These are phyloP conservation scores for Ischnura elegans DNA, from an alignment of 2,888 invertebrate species.

Conservation along the genomic window DNA sequence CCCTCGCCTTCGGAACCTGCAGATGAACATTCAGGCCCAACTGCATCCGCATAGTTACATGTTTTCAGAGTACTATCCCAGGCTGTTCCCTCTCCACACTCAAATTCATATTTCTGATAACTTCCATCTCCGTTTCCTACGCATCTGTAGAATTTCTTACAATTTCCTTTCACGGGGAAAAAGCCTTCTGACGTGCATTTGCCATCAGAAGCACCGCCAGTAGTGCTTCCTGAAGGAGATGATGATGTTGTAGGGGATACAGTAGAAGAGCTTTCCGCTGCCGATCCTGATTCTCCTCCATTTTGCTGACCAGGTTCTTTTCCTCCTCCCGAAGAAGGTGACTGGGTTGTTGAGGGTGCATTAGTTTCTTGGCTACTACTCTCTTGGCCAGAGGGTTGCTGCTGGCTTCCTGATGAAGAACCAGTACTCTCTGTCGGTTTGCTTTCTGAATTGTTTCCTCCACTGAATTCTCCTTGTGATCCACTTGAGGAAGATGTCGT, in stretches of 20 bases:
- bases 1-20: not conserved
- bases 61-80: slow-evolving; percentile 81
- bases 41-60: slow-evolving; percentile 80
- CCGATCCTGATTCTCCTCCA: slow-evolving; percentile 68
- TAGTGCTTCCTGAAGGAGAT: slow-evolving; percentile 25
- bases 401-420: not conserved
- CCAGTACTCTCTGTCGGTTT: not conserved
- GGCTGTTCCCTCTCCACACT: slow-evolving; percentile 81
- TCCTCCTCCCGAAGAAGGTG: not conserved
- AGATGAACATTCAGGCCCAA: slow-evolving; percentile 70
- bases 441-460: slow-evolving; percentile 13
- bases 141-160: slow-evolving; percentile 79
- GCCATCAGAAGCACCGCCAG: slow-evolving; percentile 60
- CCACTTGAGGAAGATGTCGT: slow-evolving; percentile 37
- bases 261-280: slow-evolving; percentile 61
- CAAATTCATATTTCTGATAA: slow-evolving; percentile 79
- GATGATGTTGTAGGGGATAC: slow-evolving; percentile 43
- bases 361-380: not conserved
- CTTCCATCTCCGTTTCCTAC: slow-evolving; percentile 82
- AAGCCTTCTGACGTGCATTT: slow-evolving; percentile 74
- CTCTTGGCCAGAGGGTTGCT: not conserved
- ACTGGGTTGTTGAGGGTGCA: not conserved
- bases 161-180: slow-evolving; percentile 73
- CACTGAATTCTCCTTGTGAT: not conserved
- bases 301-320: slow-evolving; percentile 50